A percentile compares a stretch with the other conserved stretches of the same genome.
phyloP scores from a whole-genome alignment of 2,888 invertebrate species.

The Ichneumon xanthorius region DNA sequence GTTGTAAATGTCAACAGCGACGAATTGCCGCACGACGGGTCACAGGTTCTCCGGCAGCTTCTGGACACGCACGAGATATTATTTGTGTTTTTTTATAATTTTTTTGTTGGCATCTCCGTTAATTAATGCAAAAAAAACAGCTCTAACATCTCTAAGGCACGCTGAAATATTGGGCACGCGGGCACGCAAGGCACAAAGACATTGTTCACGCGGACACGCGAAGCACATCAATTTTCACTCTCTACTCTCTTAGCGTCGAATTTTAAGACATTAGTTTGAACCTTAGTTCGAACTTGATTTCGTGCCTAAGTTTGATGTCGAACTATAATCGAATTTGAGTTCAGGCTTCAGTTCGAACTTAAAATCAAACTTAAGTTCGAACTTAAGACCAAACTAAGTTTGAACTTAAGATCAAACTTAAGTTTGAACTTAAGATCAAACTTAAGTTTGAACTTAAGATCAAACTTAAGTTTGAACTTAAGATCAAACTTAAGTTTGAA shows the following conservation, averaged over 20 bases:
- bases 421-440: too few species aligned
- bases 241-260: too few species aligned
- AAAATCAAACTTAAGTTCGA: too few species aligned
- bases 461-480: too few species aligned
- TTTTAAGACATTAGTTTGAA: not conserved
- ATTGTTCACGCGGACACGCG: conserved; percentile 22
- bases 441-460: too few species aligned
- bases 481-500: too few species aligned
- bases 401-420: too few species aligned
- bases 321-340: not conserved
- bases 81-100: conserved; percentile 27
- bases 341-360: not conserved
- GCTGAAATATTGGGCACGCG: conserved; percentile 31
- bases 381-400: too few species aligned
- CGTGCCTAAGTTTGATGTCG: too few species aligned
- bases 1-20: conserved; percentile 54
- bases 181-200: not conserved
- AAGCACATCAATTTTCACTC: not conserved
- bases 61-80: conserved; percentile 61
- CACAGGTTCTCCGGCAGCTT: conserved; percentile 63
- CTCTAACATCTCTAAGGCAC: conserved; percentile 14
- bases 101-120: conserved; percentile 4
- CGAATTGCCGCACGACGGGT: conserved; percentile 60
- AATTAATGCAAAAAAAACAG: conserved; percentile 28
- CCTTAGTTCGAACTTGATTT: too few species aligned